These are phyloP conservation scores for Cataglyphis albicans DNA, from an alignment of 2,888 invertebrate genomes.

Conservation along the genomic window DNA sequence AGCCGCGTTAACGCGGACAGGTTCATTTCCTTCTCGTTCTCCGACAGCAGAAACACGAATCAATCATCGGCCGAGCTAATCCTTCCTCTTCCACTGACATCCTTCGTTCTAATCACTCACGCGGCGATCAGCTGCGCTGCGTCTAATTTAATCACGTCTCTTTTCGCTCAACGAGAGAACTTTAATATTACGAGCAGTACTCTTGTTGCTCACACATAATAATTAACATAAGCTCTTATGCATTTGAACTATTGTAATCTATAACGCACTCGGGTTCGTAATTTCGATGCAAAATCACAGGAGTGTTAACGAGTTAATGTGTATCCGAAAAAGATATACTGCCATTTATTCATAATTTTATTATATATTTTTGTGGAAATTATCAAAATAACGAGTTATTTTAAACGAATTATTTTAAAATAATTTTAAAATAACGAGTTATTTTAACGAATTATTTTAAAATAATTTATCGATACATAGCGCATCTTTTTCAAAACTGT, in stretches of 20 bases:
- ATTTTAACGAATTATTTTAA: no score
- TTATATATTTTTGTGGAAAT: not conserved
- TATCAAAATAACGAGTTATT: not conserved
- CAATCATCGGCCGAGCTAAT: slow-evolving; percentile 50
- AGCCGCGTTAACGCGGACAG: slow-evolving; percentile 53
- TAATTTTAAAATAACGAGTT: no score
- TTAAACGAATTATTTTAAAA: no score
- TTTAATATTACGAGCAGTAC: slow-evolving; percentile 17
- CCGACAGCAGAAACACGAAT: slow-evolving; percentile 44
- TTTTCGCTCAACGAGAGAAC: slow-evolving; percentile 24
- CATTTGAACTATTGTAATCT: slow-evolving; percentile 10
- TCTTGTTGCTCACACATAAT: not conserved
- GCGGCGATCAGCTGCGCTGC: slow-evolving; percentile 40
- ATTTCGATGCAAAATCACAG: not conserved
- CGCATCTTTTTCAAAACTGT: not conserved
- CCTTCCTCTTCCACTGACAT: slow-evolving; percentile 50
- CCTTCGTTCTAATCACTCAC: slow-evolving; percentile 47
- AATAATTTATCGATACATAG: not conserved
- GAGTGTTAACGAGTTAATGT: not conserved
- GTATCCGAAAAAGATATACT: not conserved
- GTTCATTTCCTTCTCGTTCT: slow-evolving; percentile 56
- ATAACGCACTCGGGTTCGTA: not conserved
- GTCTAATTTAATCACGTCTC: slow-evolving; percentile 54
- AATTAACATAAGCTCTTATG: slow-evolving; percentile 31
- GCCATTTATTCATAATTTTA: slow-evolving; percentile 20